Percentiles rank a stretch among this genome's conserved stretches.
Conservation (phyloP, 2,797 vertebrate genomes). For the Lithobates pipiens region DNA sequence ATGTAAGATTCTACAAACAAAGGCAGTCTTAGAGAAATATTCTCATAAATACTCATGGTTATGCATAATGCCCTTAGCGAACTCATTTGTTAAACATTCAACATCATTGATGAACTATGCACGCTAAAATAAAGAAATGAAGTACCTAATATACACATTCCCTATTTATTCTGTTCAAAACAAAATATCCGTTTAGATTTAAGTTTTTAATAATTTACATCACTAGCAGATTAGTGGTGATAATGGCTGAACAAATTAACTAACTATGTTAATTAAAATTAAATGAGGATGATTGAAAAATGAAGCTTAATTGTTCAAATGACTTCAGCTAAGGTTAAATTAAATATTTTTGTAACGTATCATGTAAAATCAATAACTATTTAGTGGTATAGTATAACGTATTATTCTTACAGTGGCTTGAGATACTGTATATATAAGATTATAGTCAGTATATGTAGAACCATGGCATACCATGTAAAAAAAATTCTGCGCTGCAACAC, state of each 20-base stretch:
- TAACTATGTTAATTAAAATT: constrained; percentile 49
- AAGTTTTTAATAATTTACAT: constrained; percentile 36
- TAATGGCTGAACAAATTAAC: constrained; percentile 35
- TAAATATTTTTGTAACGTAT: neutral
- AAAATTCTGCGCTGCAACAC: no score
- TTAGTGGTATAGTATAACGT: neutral
- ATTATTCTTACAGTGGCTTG: neutral
- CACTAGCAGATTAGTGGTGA: constrained; percentile 41
- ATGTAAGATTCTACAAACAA: constrained; percentile 43
- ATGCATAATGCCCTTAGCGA: constrained; percentile 76
- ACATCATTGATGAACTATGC: constrained; percentile 73
- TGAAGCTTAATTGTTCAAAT: constrained; percentile 1
- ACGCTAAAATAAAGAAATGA: constrained; percentile 68
- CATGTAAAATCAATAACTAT: neutral
- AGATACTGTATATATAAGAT: neutral
- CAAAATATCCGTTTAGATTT: constrained; percentile 33
- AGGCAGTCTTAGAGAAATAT: constrained; percentile 68
- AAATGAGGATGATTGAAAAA: constrained; percentile 35
- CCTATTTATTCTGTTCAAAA: constrained; percentile 53
- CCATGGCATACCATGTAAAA: no score
- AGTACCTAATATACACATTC: constrained; percentile 66
- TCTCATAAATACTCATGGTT: constrained; percentile 72
- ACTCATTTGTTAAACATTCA: constrained; percentile 83
- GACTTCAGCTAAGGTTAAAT: neutral
- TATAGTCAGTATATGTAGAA: neutral